Conservation (phyloP, 2,888 invertebrate genomes). For the Hermaeophaga mercurialis region DNA sequence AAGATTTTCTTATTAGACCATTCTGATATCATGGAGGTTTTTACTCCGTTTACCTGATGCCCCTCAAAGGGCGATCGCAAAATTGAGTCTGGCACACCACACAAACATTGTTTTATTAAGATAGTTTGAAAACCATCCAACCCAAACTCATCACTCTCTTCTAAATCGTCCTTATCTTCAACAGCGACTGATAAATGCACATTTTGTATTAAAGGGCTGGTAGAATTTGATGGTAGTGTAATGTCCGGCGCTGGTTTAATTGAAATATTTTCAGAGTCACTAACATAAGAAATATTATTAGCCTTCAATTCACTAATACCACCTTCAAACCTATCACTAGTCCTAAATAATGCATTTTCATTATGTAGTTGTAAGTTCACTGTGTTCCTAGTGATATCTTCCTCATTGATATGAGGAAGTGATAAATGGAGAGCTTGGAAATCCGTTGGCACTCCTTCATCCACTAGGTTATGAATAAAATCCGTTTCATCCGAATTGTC, state of each 20-base stretch:
- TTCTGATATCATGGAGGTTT: conserved; percentile 63
- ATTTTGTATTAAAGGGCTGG: conserved; percentile 15
- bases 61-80: conserved; percentile 75
- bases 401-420: conserved; percentile 51
- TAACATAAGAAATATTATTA: conserved; percentile 24
- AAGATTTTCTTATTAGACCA: conserved; percentile 73
- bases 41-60: conserved; percentile 59
- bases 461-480: conserved; percentile 59
- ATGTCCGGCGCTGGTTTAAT: conserved; percentile 48
- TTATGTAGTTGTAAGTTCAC: conserved; percentile 46
- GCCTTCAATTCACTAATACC: conserved; percentile 22
- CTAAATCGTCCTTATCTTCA: conserved; percentile 18
- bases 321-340: conserved; percentile 36
- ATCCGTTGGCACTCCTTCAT: conserved; percentile 52
- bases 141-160: conserved; percentile 36
- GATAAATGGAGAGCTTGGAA: conserved; percentile 52
- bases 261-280: conserved; percentile 41
- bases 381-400: conserved; percentile 49
- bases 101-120: conserved; percentile 78
- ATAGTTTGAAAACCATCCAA: conserved; percentile 66
- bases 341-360: conserved; percentile 43
- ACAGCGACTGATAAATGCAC: background rate
- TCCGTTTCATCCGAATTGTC: conserved; percentile 64
- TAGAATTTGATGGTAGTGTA: conserved; percentile 17
- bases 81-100: conserved; percentile 73